phyloP scores from a whole-genome alignment of 2,113 vertebrate species.

The Alethe castanea region DNA sequence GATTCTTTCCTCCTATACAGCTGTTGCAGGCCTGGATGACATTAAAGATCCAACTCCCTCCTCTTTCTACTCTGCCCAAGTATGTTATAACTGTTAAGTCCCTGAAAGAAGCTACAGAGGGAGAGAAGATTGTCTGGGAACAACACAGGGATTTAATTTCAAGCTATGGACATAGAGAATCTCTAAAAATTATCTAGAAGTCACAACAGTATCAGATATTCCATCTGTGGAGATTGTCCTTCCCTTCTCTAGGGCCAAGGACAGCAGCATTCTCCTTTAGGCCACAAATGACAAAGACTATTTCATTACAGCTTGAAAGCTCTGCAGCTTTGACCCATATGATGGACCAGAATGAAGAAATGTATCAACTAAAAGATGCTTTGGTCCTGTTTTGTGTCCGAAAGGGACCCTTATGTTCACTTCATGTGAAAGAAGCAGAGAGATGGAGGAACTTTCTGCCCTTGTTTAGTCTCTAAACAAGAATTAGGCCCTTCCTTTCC shows the following conservation, averaged over 20 bases:
- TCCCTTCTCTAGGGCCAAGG: background rate
- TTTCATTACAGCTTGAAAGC: background rate
- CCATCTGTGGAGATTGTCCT: background rate
- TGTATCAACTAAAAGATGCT: background rate
- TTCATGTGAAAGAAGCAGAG: background rate
- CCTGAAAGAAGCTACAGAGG: background rate
- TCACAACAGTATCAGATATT: background rate
- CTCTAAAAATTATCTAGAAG: background rate
- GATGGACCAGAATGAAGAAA: background rate
- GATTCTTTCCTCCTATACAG: background rate
- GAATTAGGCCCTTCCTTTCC: background rate
- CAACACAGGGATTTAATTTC: background rate
- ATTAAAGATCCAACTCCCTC: background rate
- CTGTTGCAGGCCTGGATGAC: background rate
- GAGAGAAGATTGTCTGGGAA: background rate
- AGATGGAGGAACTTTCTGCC: background rate
- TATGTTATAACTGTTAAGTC: background rate
- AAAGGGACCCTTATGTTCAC: background rate
- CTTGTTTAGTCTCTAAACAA: background rate
- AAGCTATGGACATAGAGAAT: background rate
- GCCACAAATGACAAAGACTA: background rate
- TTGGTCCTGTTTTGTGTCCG: background rate
- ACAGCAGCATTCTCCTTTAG: background rate
- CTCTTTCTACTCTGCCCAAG: background rate
- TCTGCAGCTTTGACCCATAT: background rate